A percentile compares a stretch with the other conserved stretches of the same genome.
These are phyloP conservation scores for Synanceia verrucosa DNA, from an alignment of 2,797 vertebrate genomes.

Conservation along the genomic window DNA sequence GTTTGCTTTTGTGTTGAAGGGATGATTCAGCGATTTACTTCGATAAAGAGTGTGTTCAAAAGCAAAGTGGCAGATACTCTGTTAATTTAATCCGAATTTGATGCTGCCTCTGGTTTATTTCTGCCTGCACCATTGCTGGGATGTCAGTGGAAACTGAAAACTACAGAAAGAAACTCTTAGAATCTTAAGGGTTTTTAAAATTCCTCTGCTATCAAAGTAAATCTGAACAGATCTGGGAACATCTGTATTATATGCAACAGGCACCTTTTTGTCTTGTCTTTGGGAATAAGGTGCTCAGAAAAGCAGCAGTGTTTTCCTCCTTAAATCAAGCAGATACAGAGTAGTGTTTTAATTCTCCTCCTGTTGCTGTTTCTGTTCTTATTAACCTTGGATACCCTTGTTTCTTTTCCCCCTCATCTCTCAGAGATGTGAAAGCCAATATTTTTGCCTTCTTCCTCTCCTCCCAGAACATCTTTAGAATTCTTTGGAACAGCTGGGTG, in stretches of 20 bases:
- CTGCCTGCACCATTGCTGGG: slow-evolving; percentile 1
- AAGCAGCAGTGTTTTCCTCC: neutral
- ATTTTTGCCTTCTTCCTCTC: slow-evolving; percentile 20
- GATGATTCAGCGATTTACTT: neutral
- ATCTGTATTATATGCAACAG: neutral
- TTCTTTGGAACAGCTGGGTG: slow-evolving; percentile 69
- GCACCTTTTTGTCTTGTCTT: neutral
- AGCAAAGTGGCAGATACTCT: neutral
- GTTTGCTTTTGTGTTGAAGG: neutral
- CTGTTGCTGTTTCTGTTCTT: neutral
- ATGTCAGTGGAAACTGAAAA: slow-evolving; percentile 1
- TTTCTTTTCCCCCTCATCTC: slow-evolving; percentile 4
- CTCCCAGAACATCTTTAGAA: slow-evolving; percentile 53
- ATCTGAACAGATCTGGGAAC: neutral
- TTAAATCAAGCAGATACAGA: neutral
- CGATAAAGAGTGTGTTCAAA: neutral
- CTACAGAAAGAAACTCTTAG: neutral
- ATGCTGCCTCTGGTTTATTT: neutral
- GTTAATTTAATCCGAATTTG: neutral
- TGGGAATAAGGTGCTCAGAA: neutral
- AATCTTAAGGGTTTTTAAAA: neutral
- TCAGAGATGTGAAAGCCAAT: neutral
- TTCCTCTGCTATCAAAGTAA: neutral
- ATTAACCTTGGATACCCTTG: slow-evolving; percentile 8
- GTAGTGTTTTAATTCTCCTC: neutral